Base-by-base conservation (phyloP, 1,140 invertebrate genomes). In the Drosophila ercepeae region DNA sequence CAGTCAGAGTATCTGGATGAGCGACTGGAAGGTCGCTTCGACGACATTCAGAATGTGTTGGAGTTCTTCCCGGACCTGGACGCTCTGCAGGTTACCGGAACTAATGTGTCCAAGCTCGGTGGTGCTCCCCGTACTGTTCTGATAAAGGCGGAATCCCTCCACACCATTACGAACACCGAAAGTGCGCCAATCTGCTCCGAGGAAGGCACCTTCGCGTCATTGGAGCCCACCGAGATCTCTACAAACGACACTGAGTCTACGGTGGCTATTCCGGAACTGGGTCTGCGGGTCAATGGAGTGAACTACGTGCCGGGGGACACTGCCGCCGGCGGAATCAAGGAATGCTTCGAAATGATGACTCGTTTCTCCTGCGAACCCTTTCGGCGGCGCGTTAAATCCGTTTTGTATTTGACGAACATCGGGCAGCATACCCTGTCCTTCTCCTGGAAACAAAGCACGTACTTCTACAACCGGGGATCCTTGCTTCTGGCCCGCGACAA, bases 1-100 rank as follows among this genome's bases (percentile, higher is more conserved):
- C 39, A 75, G 16, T 90, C 89, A 0, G 14, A 41, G 1, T 63
- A 75, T 1, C 21, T 90, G 3, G 78, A 90, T 3, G 2, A 75
- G n/a, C 59, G 55, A 1, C 61, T 90, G 5, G 73, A 69, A 5
- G 5, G 67, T 11, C 42, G 23, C 5, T 78, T 82, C 23, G 0
- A 4, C 0, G 58, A 71, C 13, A 88, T 90, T 8, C n/a, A 57
- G 8, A 45, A 72, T 0, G 89, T 90, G 3, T 19, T 90, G 1
- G 78, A 90, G 23, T 90, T 79, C 34, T 75, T 88, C 49, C 89
- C 89, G 1, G 78, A 90, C 13, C 36, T 90, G 0, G 46, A 75
- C 3, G 5, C 27, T 0, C 32, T 90, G 3, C 69, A 90, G 48
- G 64, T 90, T 1, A 64, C 45, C 0, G 89, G 89, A 2, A 70